Evolutionary conservation across 2,113 vertebrate species (phyloP).

Genomic region (Oxyruncus cristatus): DNA sequence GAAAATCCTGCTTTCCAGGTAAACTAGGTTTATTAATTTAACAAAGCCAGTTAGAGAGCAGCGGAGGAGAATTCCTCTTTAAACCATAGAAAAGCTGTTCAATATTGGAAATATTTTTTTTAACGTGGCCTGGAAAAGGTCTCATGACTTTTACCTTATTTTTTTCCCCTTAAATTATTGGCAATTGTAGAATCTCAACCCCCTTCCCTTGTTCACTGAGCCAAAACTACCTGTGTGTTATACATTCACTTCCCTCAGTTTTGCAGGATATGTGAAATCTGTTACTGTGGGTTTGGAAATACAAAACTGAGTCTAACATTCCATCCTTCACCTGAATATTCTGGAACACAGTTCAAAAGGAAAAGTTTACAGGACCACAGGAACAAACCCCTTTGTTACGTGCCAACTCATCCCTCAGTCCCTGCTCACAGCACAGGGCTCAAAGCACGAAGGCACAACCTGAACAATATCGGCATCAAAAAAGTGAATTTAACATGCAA

Average conservation of each 20-base stretch:
- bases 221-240: not conserved
- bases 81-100: not conserved
- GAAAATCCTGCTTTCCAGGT: not conserved
- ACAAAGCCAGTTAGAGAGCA: not conserved
- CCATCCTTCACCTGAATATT: not conserved
- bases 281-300: not conserved
- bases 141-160: not conserved
- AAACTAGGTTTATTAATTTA: not conserved
- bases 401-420: not conserved
- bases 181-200: fast-evolving
- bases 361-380: not conserved
- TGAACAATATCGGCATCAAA: not conserved
- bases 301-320: no score
- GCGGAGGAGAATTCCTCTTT: not conserved
- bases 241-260: fast-evolving
- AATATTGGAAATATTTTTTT: not conserved
- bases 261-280: fast-evolving
- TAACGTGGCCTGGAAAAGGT: not conserved
- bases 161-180: not conserved
- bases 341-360: not conserved
- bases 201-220: not conserved
- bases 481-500: not conserved
- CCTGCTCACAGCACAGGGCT: not conserved
- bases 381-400: not conserved
- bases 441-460: not conserved